Base-by-base conservation (phyloP, 2,888 invertebrate species). In the Drosophila hawaiiensis region DNA sequence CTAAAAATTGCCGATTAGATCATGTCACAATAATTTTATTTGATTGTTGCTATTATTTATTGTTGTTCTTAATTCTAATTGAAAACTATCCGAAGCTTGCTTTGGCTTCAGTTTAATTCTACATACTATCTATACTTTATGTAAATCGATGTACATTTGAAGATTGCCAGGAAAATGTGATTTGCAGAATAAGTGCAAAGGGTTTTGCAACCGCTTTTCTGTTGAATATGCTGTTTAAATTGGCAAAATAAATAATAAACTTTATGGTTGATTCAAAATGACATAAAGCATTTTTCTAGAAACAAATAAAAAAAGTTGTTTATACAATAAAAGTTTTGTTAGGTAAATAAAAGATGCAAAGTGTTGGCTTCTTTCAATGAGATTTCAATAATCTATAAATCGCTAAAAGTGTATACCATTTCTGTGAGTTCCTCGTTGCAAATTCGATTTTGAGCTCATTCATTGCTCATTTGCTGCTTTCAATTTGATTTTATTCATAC, bases 1-100 rank as follows among this genome's bases (percentile, higher is more conserved):
- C 90, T 88, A 91, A 77, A 91, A 91, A 90, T 90, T 90, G 83
- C 74, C 68, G 83, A 90, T 91, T 91, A 82, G 91, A 91, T 88
- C 88, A 88, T 88, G 90, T 81, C 90, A 85, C 72, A 91, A 88
- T 88, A 72, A 88, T 88, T 88, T 90, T 56, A 69, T 77, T 86
- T 76, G 78, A 75, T 72, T 76, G 50, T 63, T 56, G 43, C 39
- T 37, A 43, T 69, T 65, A 50, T 50, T 55, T 59, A 29, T 66
- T 28, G 37, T 54, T 65, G 43, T 50, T 65, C 53, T 54, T 66
- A 60, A 61, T 67, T 71, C 64, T 79, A 73, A 73, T 82, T 71
- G 79, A 73, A 69, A 69, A 43, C 68, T 68, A 55, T 67, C 68
- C 64, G 60, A 73, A 55, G 29, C 66, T 68, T 55, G 66, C 59